Evolutionary conservation across 1,140 invertebrate genomes (phyloP).

Genomic region (Pseudachorutes palmiensis): DNA sequence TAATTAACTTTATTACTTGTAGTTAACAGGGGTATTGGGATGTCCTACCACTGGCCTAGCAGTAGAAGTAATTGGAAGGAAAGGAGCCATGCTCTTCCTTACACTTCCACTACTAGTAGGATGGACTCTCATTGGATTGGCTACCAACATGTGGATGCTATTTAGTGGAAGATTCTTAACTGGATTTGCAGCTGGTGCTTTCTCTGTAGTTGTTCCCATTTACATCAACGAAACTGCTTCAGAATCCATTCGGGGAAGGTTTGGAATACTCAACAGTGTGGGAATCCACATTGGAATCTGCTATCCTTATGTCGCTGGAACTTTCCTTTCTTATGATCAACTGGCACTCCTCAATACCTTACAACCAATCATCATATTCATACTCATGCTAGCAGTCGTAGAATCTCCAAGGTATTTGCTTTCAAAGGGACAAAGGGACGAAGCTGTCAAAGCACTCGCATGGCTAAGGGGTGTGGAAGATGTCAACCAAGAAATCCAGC

Average conservation of each 20-base stretch:
- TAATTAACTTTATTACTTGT: slow-evolving; percentile 40
- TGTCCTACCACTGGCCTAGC: slow-evolving; percentile 52
- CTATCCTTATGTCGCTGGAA: slow-evolving; percentile 60
- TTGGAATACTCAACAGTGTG: slow-evolving; percentile 66
- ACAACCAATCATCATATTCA: slow-evolving; percentile 47
- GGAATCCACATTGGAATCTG: slow-evolving; percentile 67
- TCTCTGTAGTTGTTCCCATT: slow-evolving; percentile 58
- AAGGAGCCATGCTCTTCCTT: slow-evolving; percentile 59
- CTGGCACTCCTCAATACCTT: slow-evolving; percentile 41
- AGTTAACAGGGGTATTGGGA: slow-evolving; percentile 64
- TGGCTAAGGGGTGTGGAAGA: slow-evolving; percentile 52
- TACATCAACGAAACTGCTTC: slow-evolving; percentile 54
- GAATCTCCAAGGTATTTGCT: slow-evolving; percentile 24
- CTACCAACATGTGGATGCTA: slow-evolving; percentile 50
- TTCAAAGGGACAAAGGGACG: slow-evolving; percentile 50
- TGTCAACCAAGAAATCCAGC: slow-evolving; percentile 24
- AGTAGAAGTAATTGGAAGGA: slow-evolving; percentile 64
- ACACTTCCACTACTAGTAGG: slow-evolving; percentile 62
- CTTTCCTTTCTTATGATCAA: slow-evolving; percentile 45
- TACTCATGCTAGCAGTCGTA: slow-evolving; percentile 62
- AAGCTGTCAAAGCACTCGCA: slow-evolving; percentile 55
- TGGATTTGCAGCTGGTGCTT: slow-evolving; percentile 46
- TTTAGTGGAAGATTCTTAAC: slow-evolving; percentile 61
- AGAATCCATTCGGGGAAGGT: slow-evolving; percentile 48
- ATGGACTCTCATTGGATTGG: slow-evolving; percentile 65